These are phyloP conservation scores for Hemiscyllium ocellatum DNA, from an alignment of 2,113 vertebrate species.

Conservation along the genomic window DNA sequence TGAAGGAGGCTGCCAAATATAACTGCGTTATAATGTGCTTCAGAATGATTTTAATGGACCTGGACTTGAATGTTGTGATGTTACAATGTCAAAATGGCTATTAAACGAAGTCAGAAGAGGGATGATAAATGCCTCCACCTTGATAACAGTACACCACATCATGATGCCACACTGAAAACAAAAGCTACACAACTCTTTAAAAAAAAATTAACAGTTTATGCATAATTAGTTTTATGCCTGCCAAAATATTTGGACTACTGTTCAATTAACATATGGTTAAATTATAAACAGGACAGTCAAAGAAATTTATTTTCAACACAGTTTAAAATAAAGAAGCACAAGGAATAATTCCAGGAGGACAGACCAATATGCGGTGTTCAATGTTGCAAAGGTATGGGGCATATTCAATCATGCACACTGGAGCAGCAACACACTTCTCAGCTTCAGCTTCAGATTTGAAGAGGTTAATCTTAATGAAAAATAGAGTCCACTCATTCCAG, in stretches of 20 bases:
- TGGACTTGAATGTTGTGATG: slow-evolving; percentile 18
- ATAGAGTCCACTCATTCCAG: too few relatives aligned
- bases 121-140: not conserved
- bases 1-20: not conserved
- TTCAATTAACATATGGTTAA: not conserved
- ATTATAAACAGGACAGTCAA: not conserved
- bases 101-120: not conserved
- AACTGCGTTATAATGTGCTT: not conserved
- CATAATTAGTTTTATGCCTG: not conserved
- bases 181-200: not conserved
- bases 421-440: not conserved
- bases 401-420: not conserved
- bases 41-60: slow-evolving; percentile 4
- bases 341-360: not conserved
- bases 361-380: not conserved
- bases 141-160: not conserved
- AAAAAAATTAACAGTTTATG: not conserved
- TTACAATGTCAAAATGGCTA: not conserved
- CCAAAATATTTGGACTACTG: not conserved
- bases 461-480: too few relatives aligned
- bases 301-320: not conserved
- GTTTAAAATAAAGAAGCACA: not conserved
- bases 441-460: too few relatives aligned
- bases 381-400: not conserved
- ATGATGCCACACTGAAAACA: not conserved